Conservation (phyloP, 35 echinoderm and acorn worm genomes). For the Nesometra sesokonis region DNA sequence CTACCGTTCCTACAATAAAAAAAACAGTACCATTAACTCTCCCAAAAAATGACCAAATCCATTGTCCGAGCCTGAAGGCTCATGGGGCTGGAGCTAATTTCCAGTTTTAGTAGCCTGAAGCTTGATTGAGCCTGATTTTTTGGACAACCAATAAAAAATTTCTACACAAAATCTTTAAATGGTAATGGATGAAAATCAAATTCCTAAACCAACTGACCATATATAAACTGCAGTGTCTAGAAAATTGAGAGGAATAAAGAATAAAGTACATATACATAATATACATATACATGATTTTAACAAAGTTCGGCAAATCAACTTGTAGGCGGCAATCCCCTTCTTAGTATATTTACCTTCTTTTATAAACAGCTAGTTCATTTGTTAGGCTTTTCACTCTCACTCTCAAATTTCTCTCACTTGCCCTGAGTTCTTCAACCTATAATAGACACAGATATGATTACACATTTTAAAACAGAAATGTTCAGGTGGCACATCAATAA, state of each 20-base stretch:
- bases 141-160: too few relatives aligned
- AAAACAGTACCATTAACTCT: too few relatives aligned
- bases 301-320: too few relatives aligned
- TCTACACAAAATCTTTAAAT: too few relatives aligned
- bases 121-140: too few relatives aligned
- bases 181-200: too few relatives aligned
- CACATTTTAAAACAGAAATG: neutral
- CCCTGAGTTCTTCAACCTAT: slow-evolving; percentile 82
- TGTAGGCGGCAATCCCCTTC: too few relatives aligned
- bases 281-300: neutral
- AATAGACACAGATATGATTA: neutral
- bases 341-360: slow-evolving; percentile 46
- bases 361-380: slow-evolving; percentile 77
- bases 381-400: slow-evolving; percentile 91
- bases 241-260: neutral
- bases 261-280: neutral
- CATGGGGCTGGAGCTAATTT: too few relatives aligned
- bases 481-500: neutral
- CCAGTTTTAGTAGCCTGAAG: too few relatives aligned
- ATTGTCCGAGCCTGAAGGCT: too few relatives aligned
- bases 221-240: neutral
- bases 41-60: too few relatives aligned
- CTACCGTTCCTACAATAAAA: neutral
- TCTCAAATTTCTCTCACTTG: slow-evolving; percentile 91
- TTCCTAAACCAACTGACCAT: too few relatives aligned